Conservation (phyloP, 2,888 invertebrate species). For the Calameuta filiformis region DNA sequence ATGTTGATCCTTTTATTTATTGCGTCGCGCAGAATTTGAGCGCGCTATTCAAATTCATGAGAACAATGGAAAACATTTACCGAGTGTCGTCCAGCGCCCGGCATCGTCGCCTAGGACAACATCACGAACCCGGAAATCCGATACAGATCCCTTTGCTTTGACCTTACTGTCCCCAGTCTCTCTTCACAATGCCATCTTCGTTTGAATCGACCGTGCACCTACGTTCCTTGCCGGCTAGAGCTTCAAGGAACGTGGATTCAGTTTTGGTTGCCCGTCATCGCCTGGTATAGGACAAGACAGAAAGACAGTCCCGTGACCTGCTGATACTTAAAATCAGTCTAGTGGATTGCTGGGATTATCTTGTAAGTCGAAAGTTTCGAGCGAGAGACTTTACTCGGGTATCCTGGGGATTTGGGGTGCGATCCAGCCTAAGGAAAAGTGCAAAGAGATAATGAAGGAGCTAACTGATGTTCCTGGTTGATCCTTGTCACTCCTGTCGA, state of each 20-base stretch:
- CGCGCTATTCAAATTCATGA: slow-evolving; percentile 24
- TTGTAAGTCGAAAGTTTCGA: too few relatives aligned
- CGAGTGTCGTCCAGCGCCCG: not conserved
- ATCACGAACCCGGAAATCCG: not conserved
- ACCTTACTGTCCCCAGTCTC: not conserved
- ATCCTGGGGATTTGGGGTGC: not conserved
- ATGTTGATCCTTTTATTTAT: slow-evolving; percentile 38
- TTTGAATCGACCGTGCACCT: too few relatives aligned
- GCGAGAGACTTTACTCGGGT: too few relatives aligned
- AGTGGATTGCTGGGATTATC: not conserved
- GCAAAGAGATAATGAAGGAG: not conserved
- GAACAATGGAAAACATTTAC: slow-evolving; percentile 28
- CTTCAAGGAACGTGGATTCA: not conserved
- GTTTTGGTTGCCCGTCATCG: not conserved
- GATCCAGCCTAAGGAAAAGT: not conserved
- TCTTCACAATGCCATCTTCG: not conserved
- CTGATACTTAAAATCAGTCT: not conserved
- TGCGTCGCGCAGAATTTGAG: slow-evolving; percentile 16
- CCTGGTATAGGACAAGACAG: not conserved
- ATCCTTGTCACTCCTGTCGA: not conserved
- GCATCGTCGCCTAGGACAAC: not conserved
- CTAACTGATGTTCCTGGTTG: not conserved
- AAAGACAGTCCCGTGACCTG: not conserved
- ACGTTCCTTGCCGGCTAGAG: not conserved
- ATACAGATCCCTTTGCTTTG: not conserved